These are phyloP conservation scores for Bovichtus variegatus DNA, from an alignment of 2,797 vertebrate species.

Conservation along the genomic window DNA sequence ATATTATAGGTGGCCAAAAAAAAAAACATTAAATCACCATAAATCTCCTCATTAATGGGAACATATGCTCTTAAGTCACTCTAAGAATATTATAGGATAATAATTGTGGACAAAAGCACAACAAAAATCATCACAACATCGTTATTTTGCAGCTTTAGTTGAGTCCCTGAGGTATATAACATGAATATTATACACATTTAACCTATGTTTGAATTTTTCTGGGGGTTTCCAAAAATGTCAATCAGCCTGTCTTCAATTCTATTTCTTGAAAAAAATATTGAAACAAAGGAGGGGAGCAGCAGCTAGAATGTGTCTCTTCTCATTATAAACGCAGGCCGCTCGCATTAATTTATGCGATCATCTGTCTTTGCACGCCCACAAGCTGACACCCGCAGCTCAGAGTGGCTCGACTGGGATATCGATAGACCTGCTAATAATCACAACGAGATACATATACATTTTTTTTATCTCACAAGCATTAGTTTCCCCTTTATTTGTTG, in stretches of 20 bases:
- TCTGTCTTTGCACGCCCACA: conserved; percentile 59
- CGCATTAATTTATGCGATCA: conserved; percentile 64
- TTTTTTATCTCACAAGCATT: conserved; percentile 32
- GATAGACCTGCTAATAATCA: conserved; percentile 55
- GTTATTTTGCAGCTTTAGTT: background rate
- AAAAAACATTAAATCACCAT: background rate
- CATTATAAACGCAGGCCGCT: conserved; percentile 54
- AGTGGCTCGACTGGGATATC: conserved; percentile 40
- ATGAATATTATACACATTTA: background rate
- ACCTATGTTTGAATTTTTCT: background rate
- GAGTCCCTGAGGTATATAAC: background rate
- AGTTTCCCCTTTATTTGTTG: conserved; percentile 32
- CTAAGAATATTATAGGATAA: background rate
- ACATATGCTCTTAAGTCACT: background rate
- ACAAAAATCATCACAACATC: background rate
- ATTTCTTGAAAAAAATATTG: conserved; percentile 14
- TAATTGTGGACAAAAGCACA: background rate
- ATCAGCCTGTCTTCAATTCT: conserved; percentile 20
- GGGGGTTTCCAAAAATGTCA: conserved; percentile 15
- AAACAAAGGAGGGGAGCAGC: conserved; percentile 69
- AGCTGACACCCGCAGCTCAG: conserved; percentile 55
- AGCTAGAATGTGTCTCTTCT: conserved; percentile 48
- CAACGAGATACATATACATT: no score
- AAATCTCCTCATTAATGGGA: background rate
- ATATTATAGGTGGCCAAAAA: background rate